These are phyloP conservation scores for Pipa parva DNA, from an alignment of 2,113 vertebrate species.

Conservation along the genomic window DNA sequence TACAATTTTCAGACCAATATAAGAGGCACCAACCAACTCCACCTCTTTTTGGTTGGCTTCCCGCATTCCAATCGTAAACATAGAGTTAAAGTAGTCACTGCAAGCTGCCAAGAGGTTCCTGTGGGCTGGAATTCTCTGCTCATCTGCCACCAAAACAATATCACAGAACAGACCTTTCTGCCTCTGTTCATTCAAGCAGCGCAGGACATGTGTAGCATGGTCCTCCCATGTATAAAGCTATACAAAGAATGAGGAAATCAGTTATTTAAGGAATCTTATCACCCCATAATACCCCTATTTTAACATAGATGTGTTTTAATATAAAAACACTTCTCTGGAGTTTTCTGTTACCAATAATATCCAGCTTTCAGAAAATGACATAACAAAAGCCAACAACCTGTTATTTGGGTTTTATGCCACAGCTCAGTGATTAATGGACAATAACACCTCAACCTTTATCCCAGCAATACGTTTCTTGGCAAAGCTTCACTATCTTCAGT, in stretches of 20 bases:
- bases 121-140: constrained; percentile 76
- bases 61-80: constrained; percentile 92
- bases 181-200: constrained; percentile 84
- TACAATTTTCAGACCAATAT: constrained; percentile 79
- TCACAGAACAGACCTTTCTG: constrained; percentile 80
- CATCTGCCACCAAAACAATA: constrained; percentile 80
- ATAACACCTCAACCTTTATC: too few relatives aligned
- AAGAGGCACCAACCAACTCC: constrained; percentile 82
- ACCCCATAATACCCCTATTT: too few relatives aligned
- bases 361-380: too few relatives aligned
- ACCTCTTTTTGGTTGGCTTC: constrained; percentile 87
- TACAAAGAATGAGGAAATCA: background rate
- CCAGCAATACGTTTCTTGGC: too few relatives aligned
- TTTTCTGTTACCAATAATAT: too few relatives aligned
- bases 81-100: constrained; percentile 93
- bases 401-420: too few relatives aligned
- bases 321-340: too few relatives aligned
- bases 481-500: too few relatives aligned
- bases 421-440: too few relatives aligned
- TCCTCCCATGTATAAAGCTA: constrained; percentile 81
- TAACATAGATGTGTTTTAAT: background rate
- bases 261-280: too few relatives aligned
- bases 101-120: constrained; percentile 82
- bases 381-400: too few relatives aligned
- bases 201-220: constrained; percentile 70